Evolutionary conservation across 1,140 invertebrate genomes (phyloP).

Genomic region (Coboldia fuscipes): DNA sequence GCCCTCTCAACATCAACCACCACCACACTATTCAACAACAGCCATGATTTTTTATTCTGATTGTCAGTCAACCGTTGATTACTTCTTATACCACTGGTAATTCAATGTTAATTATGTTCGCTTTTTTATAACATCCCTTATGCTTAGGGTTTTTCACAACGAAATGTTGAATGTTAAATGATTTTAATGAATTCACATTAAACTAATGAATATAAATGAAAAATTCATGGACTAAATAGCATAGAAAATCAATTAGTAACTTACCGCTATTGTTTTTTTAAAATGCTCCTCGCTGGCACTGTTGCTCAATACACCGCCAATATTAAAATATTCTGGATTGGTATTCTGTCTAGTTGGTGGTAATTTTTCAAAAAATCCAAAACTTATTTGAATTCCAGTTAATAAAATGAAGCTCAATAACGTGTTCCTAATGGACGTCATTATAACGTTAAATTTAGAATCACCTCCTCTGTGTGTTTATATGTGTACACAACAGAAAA

Average conservation of each 20-base stretch:
- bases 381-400: no score
- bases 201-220: slow-evolving; percentile 1
- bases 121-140: neutral
- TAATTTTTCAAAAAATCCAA: no score
- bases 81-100: neutral
- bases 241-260: slow-evolving; percentile 10
- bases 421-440: no score
- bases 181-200: neutral
- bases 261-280: slow-evolving; percentile 58
- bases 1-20: no score
- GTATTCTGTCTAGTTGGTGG: slow-evolving; percentile 5
- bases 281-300: slow-evolving; percentile 55
- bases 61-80: no score
- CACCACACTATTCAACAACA: no score
- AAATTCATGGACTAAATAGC: neutral
- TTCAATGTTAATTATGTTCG: neutral
- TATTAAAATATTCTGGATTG: slow-evolving; percentile 60
- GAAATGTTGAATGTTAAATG: neutral
- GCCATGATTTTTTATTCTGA: no score
- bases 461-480: no score
- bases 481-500: no score
- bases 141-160: neutral
- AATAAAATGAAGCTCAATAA: no score
- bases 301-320: slow-evolving; percentile 76
- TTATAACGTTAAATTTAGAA: no score